Evolutionary conservation across 2,797 vertebrate species (phyloP).

Genomic region (Epinephelus awoara): DNA sequence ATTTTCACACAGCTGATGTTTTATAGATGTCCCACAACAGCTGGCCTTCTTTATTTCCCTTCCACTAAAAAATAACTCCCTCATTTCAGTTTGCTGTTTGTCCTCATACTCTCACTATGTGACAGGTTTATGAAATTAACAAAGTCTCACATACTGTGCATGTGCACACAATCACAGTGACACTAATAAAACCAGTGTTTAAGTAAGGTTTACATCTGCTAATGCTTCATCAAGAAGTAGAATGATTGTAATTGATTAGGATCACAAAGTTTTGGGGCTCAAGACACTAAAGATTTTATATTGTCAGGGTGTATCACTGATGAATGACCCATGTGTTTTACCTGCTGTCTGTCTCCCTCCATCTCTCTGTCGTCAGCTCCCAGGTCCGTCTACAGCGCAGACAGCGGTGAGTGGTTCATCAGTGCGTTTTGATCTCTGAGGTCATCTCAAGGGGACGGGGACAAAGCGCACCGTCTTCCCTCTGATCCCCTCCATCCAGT

Average conservation of each 20-base stretch:
- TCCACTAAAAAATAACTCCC: neutral
- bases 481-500: constrained; percentile 50
- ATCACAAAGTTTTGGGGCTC: neutral
- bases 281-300: neutral
- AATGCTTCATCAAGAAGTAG: neutral
- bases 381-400: constrained; percentile 88
- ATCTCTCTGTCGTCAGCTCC: constrained; percentile 86
- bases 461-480: neutral
- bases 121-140: constrained; percentile 15
- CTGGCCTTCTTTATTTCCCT: constrained; percentile 48
- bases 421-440: constrained; percentile 53
- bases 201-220: neutral
- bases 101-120: constrained; percentile 14
- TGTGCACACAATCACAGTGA: neutral
- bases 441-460: constrained; percentile 43
- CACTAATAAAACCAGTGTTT: neutral
- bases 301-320: neutral
- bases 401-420: constrained; percentile 90
- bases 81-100: constrained; percentile 14
- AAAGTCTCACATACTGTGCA: neutral
- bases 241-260: neutral
- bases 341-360: neutral
- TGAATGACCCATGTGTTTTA: constrained; percentile 22
- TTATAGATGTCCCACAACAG: constrained; percentile 69
- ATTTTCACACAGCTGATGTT: constrained; percentile 61